Percentiles rank a stretch among this genome's conserved stretches.
Conservation (phyloP, 2,888 invertebrate species). For the Scaptomyza polygonia region DNA sequence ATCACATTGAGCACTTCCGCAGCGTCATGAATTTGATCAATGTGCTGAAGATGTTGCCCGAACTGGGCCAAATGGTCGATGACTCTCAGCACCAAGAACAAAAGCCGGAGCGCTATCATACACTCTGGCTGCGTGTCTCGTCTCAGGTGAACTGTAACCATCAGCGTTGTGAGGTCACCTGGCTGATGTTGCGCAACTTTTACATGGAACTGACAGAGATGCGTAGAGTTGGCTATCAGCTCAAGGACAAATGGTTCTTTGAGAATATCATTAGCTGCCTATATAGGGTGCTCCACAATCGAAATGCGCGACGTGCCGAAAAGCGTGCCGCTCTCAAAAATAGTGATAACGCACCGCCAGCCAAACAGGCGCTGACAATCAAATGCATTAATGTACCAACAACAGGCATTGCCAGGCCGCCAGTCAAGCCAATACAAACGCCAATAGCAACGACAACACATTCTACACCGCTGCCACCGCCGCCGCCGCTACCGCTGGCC, state of each 20-base stretch:
- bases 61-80: slow-evolving; percentile 52
- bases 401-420: neutral
- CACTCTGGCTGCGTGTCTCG: slow-evolving; percentile 56
- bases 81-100: neutral
- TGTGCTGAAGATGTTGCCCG: slow-evolving; percentile 49
- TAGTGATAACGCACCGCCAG: neutral
- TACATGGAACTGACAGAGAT: slow-evolving; percentile 72
- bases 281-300: slow-evolving; percentile 25
- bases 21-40: slow-evolving; percentile 62
- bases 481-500: slow-evolving; percentile 39
- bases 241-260: slow-evolving; percentile 82
- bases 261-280: slow-evolving; percentile 70
- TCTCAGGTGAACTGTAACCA: slow-evolving; percentile 17
- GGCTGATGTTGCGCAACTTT: slow-evolving; percentile 77
- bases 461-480: neutral
- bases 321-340: neutral
- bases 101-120: slow-evolving; percentile 44
- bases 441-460: neutral
- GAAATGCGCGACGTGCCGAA: neutral
- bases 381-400: neutral
- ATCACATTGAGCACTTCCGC: slow-evolving; percentile 76
- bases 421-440: neutral
- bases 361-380: neutral
- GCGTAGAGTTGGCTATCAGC: slow-evolving; percentile 69
- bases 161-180: slow-evolving; percentile 79